These are phyloP conservation scores for Drosophila demipolita DNA, from an alignment of 2,888 invertebrate genomes.

Conservation along the genomic window DNA sequence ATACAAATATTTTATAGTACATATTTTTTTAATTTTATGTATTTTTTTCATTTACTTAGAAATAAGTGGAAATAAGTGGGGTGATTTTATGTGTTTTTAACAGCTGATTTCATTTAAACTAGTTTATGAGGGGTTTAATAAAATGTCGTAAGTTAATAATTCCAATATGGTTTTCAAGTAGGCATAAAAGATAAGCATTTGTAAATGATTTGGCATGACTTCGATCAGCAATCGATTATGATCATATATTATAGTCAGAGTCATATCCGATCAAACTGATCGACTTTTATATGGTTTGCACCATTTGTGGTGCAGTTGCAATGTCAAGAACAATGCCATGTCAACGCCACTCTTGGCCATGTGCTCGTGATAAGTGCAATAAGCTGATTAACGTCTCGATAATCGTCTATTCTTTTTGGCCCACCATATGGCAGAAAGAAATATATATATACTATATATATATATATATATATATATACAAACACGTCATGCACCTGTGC, in stretches of 20 bases:
- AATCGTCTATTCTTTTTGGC: not conserved
- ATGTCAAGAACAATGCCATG: constrained; percentile 44
- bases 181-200: constrained; percentile 15
- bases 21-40: no score
- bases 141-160: not conserved
- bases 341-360: constrained; percentile 2
- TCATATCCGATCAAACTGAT: not conserved
- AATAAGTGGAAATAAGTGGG: no score
- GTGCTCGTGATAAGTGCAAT: constrained; percentile 26
- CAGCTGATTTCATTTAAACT: not conserved
- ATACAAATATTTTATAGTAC: no score
- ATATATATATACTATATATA: not conserved
- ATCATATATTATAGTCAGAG: constrained; percentile 6
- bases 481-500: constrained; percentile 43
- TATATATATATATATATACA: not conserved
- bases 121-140: not conserved
- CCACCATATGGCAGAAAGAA: constrained; percentile 31
- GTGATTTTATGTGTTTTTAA: not conserved
- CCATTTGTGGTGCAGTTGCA: constrained; percentile 13
- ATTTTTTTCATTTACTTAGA: no score
- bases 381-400: constrained; percentile 18
- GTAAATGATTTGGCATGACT: constrained; percentile 19
- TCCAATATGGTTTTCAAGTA: constrained; percentile 5
- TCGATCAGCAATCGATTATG: constrained; percentile 23
- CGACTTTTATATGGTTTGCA: not conserved